phyloP scores from a whole-genome alignment of 2,113 vertebrate species.

The Gambusia affinis region DNA sequence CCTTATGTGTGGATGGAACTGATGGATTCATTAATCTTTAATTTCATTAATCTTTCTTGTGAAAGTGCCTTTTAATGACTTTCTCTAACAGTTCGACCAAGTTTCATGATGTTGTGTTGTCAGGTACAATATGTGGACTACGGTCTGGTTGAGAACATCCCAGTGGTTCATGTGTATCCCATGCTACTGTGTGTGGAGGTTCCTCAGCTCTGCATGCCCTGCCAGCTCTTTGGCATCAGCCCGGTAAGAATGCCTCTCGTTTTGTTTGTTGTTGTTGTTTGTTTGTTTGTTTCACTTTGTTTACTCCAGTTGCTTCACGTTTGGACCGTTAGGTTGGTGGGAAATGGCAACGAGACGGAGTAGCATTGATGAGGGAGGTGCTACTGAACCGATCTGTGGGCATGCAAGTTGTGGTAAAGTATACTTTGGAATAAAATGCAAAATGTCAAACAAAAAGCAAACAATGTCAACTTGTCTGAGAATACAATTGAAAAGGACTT shows the following conservation, averaged over 20 bases:
- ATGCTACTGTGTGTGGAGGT: conserved; percentile 81
- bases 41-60: too few relatives aligned
- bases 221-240: conserved; percentile 82
- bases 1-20: too few relatives aligned
- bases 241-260: conserved; percentile 77
- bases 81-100: background rate
- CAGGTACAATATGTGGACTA: conserved; percentile 88
- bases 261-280: background rate
- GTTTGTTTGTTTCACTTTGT: background rate
- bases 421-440: background rate
- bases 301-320: background rate
- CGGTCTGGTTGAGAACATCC: conserved; percentile 88
- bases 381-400: conserved; percentile 84
- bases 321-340: conserved; percentile 79
- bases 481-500: background rate
- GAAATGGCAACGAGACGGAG: conserved; percentile 86
- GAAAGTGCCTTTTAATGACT: too few relatives aligned
- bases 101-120: background rate
- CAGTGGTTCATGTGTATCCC: conserved; percentile 89
- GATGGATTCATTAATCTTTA: too few relatives aligned
- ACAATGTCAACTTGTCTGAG: background rate
- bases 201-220: conserved; percentile 89
- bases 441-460: background rate
- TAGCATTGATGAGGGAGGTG: conserved; percentile 85
- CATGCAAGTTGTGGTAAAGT: conserved; percentile 84